phyloP scores from a whole-genome alignment of 2,888 invertebrate species.

The Ochropacha duplaris region DNA sequence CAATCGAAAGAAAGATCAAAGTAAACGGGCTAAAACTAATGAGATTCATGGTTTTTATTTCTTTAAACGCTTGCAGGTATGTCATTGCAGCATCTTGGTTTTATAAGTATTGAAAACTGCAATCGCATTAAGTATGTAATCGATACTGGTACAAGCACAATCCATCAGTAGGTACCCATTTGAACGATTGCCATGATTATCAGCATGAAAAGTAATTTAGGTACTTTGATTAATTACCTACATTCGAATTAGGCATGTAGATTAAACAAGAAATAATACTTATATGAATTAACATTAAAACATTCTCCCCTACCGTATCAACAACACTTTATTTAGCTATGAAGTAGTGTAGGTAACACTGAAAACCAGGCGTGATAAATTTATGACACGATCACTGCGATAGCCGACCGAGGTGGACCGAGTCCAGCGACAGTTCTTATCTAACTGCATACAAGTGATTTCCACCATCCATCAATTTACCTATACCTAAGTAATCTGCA shows the following conservation, averaged over 20 bases:
- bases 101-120: not conserved
- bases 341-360: not conserved
- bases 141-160: not conserved
- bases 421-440: conserved; percentile 7
- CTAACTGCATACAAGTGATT: conserved; percentile 14
- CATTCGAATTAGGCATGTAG: not conserved
- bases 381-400: not conserved
- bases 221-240: not conserved
- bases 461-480: conserved; percentile 4
- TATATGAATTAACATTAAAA: not conserved
- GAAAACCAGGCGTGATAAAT: not conserved
- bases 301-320: not conserved
- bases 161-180: not conserved
- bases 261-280: not conserved
- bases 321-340: not conserved
- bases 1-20: conserved; percentile 2
- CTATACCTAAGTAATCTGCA: conserved; percentile 9
- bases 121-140: not conserved
- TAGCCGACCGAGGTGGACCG: not conserved
- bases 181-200: not conserved
- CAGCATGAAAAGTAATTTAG: not conserved
- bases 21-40: not conserved
- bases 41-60: not conserved
- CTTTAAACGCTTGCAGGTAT: not conserved
- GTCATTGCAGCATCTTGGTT: not conserved